Base-by-base conservation (phyloP, 2,113 vertebrate genomes). In the Mustela lutreola region DNA sequence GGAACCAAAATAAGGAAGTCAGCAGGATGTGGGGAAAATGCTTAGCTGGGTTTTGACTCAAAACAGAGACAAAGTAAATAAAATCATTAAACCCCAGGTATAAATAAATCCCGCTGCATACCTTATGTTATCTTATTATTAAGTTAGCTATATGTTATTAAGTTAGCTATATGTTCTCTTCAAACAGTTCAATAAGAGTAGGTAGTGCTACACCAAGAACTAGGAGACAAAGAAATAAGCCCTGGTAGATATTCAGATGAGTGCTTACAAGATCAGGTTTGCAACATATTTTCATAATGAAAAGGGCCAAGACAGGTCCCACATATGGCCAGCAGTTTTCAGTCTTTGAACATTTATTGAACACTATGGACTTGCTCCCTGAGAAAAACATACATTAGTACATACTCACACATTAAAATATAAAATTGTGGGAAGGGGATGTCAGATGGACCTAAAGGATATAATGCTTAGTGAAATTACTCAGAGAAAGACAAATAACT, bases 1-100 rank as follows among this genome's bases (percentile, higher is more conserved):
- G 53, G 12, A 94, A 93, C 65, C 70, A 96, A 97, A 97, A 96
- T 91, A 91, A 97, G 76, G 91, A 97, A 97, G 95, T 96, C 84
- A 80, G 81, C 63, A 82, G 78, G 71, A 85, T 70, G 9, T 85
- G 42, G 24, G 62, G 39, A 45, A 98, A 97, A 97, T 85, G 58
- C 42, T 78, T 63, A 90, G 60, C 88, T 95, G 39, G 45, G 45
- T 85, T 93, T 96, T 93, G 39, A 73, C 92, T 93, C 89, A 93
- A 95, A 96, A 91, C 53, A 95, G 92, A 92, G 53, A 63, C 14
- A 87, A 97, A 94, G 92, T 71, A 98, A 94, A 94, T 75, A 18
- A 83, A 87, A 94, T 80, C 39, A 73, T 83, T 67, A 92, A 95
- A 83, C 7, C 83, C 70, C 70, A 97, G 53, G 48, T 89, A 19